These are phyloP conservation scores for Apamea monoglypha DNA, from an alignment of 2,888 invertebrate species.

Conservation along the genomic window DNA sequence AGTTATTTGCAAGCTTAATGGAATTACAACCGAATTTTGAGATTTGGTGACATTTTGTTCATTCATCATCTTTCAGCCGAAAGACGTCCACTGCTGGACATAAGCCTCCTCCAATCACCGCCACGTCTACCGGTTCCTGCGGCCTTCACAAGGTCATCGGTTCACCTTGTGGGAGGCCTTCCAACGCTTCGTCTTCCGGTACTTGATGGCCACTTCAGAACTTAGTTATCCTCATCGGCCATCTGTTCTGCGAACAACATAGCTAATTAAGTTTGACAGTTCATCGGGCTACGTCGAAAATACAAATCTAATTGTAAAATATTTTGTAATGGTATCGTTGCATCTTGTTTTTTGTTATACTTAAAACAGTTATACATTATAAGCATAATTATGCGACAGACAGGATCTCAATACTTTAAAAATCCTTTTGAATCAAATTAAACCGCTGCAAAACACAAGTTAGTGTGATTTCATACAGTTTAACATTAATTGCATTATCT, in stretches of 20 bases:
- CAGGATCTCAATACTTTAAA: background rate
- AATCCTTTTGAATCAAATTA: background rate
- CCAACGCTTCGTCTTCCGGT: background rate
- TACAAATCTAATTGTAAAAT: background rate
- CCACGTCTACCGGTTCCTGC: background rate
- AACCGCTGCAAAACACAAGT: slow-evolving; percentile 23
- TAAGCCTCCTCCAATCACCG: background rate
- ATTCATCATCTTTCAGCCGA: background rate
- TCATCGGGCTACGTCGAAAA: background rate
- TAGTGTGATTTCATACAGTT: slow-evolving; percentile 31
- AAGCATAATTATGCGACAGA: background rate
- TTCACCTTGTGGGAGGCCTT: background rate
- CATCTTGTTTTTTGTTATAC: background rate
- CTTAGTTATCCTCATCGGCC: background rate
- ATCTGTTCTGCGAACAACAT: background rate
- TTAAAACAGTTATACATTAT: background rate
- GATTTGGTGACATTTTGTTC: background rate
- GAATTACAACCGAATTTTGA: background rate
- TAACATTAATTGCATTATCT: slow-evolving; percentile 43
- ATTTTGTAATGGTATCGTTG: background rate
- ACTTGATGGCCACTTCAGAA: background rate
- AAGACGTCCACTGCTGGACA: background rate
- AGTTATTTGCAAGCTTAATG: background rate
- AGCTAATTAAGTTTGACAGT: background rate
- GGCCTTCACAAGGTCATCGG: background rate